These are phyloP conservation scores for Percopsis transmontana DNA, from an alignment of 2,113 vertebrate genomes.

Conservation along the genomic window DNA sequence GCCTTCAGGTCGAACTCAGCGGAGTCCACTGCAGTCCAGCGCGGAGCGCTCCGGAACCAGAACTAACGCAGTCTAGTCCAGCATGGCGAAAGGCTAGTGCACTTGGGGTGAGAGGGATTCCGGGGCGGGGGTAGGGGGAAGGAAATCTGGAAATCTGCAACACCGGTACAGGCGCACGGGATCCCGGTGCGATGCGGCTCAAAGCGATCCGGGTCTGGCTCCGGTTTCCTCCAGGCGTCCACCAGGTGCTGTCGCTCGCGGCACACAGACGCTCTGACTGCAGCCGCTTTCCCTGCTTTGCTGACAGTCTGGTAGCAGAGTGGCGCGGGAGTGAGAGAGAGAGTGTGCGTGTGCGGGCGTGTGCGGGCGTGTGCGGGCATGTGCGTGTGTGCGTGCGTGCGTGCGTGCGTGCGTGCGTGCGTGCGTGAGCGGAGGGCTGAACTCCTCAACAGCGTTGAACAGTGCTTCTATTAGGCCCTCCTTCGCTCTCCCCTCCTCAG, in stretches of 20 bases:
- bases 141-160: not conserved
- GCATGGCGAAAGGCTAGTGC: not conserved
- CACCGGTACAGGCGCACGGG: not conserved
- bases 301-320: constrained; percentile 61
- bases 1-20: constrained; percentile 40
- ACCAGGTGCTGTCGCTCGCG: constrained; percentile 40
- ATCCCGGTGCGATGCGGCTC: not conserved
- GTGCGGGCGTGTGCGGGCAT: constrained; percentile 14
- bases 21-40: constrained; percentile 1
- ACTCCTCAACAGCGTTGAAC: no score
- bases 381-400: not conserved
- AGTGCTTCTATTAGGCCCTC: no score
- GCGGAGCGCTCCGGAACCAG: not conserved
- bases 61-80: constrained; percentile 13
- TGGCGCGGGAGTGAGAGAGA: constrained; percentile 46
- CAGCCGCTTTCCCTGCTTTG: constrained; percentile 70
- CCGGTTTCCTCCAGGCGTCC: constrained; percentile 46
- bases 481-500: no score
- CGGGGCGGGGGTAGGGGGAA: not conserved
- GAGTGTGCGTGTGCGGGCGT: not conserved
- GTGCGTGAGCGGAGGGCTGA: constrained; percentile 1
- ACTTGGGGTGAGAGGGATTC: not conserved
- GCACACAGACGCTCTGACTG: constrained; percentile 64
- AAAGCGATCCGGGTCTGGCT: constrained; percentile 10
- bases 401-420: constrained; percentile 11